Evolutionary conservation across 2,113 vertebrate genomes (phyloP).

Genomic region (Rhinoderma darwinii): DNA sequence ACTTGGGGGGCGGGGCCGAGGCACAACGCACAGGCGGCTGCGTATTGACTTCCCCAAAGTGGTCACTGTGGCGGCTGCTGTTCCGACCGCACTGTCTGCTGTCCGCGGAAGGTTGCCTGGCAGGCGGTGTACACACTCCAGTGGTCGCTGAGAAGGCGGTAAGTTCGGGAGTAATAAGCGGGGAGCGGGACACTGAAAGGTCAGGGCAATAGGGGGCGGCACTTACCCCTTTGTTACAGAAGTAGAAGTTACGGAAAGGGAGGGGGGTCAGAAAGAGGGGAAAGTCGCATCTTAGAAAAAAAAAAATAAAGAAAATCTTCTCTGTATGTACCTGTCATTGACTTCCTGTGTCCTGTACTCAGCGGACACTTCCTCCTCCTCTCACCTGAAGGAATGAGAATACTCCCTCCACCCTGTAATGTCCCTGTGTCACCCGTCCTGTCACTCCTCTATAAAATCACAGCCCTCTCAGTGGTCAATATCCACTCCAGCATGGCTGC

Average conservation of each 20-base stretch:
- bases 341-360: constrained; percentile 17
- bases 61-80: constrained; percentile 35
- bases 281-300: neutral
- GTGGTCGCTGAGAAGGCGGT: neutral
- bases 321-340: neutral
- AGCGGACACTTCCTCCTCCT: constrained; percentile 21
- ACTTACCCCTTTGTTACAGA: neutral
- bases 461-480: too few species aligned
- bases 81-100: constrained; percentile 13
- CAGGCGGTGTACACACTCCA: neutral
- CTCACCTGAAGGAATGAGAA: constrained; percentile 15
- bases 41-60: constrained; percentile 47
- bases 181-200: neutral
- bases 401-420: neutral
- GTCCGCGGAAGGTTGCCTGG: neutral
- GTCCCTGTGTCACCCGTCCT: constrained; percentile 11
- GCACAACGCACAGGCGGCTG: neutral
- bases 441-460: neutral
- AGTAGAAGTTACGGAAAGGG: neutral
- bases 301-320: neutral
- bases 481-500: too few species aligned
- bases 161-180: neutral
- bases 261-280: neutral
- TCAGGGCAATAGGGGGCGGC: neutral
- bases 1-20: constrained; percentile 4